These are phyloP conservation scores for Darevskia nairensis DNA, from an alignment of 2,797 vertebrate species.

Conservation along the genomic window DNA sequence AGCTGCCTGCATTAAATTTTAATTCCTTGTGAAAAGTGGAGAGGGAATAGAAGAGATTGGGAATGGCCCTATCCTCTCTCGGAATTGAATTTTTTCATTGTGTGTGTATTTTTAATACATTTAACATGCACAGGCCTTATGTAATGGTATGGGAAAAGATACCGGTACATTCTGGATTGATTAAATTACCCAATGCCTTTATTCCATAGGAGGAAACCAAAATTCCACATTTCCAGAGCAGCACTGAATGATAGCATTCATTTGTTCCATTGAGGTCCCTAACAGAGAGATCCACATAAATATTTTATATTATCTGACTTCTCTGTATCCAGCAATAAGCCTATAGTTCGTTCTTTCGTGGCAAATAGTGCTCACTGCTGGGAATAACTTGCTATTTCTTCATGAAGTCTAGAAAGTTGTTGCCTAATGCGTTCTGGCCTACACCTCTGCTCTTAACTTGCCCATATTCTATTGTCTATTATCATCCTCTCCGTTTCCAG, in stretches of 20 bases:
- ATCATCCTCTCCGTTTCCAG: background rate
- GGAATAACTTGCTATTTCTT: background rate
- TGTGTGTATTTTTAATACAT: background rate
- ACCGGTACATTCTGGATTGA: background rate
- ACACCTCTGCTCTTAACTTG: background rate
- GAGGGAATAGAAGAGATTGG: background rate
- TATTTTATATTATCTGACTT: constrained; percentile 8
- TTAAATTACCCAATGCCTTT: background rate
- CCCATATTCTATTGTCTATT: background rate
- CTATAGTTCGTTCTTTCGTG: background rate
- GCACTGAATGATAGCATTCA: background rate
- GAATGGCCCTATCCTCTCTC: background rate
- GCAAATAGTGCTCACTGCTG: background rate
- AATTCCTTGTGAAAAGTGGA: background rate
- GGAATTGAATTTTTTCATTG: background rate
- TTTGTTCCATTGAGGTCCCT: background rate
- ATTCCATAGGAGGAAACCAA: background rate
- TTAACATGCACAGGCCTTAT: background rate
- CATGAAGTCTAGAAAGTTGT: background rate
- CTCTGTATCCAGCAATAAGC: background rate
- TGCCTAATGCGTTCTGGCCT: background rate
- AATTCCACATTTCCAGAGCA: background rate
- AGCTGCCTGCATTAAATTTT: constrained; percentile 5
- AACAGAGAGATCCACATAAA: background rate
- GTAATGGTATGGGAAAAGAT: background rate